Evolutionary conservation across 2,113 vertebrate genomes (phyloP).

Genomic region (Laterallus jamaicensis): DNA sequence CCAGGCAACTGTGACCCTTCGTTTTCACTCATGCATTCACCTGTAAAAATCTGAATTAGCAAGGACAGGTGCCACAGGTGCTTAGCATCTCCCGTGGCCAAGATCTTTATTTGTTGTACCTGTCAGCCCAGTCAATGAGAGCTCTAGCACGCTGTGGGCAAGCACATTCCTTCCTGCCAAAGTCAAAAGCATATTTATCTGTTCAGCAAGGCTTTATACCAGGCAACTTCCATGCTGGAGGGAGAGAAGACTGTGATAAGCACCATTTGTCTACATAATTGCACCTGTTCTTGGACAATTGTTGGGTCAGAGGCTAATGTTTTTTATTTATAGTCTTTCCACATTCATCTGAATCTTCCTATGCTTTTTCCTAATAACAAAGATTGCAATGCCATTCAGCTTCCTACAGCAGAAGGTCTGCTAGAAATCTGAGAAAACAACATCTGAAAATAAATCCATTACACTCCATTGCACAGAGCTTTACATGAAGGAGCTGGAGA

Average conservation of each 20-base stretch:
- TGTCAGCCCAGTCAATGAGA: neutral
- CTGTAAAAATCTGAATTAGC: neutral
- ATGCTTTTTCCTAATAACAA: neutral
- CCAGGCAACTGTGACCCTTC: neutral
- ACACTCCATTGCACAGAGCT: neutral
- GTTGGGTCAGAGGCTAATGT: neutral
- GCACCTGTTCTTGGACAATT: neutral
- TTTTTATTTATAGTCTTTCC: conserved; percentile 16
- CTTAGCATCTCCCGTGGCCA: neutral
- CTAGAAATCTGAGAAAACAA: neutral
- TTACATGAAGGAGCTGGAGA: neutral
- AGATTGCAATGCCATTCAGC: neutral
- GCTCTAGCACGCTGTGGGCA: neutral
- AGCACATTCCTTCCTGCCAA: neutral
- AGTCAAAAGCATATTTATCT: neutral
- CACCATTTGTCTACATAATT: conserved; percentile 34
- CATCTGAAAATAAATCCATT: neutral
- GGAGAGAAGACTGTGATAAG: neutral
- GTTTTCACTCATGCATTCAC: neutral
- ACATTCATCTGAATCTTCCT: neutral
- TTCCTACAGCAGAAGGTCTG: neutral
- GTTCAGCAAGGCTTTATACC: neutral
- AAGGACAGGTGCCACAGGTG: neutral
- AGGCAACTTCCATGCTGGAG: neutral
- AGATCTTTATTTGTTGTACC: neutral